Base-by-base conservation (phyloP, 1,140 invertebrate genomes). In the Listronotus bonariensis region DNA sequence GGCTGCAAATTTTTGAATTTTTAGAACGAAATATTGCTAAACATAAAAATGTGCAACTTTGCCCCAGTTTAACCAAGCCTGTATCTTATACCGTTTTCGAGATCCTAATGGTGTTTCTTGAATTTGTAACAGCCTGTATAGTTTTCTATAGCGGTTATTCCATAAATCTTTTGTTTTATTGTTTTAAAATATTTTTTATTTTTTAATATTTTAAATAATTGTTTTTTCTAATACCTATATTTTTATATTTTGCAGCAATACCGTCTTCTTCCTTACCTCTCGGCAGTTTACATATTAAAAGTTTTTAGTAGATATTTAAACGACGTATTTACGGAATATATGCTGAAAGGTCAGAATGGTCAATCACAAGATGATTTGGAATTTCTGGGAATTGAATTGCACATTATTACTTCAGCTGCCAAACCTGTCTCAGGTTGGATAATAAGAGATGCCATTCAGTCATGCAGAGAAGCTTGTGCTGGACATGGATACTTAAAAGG, bases 361-460 rank as follows among this genome's bases (percentile, higher is more conserved):
- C 68, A 80, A 41, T 12, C 55, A 20, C n/a, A 68, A 7, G 74
- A 73, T 11, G 88, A 89, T 9, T 77, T 93, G 66, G 94, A 91
- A 70, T 84, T 88, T 2, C 59, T 77, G 67, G 82, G 82, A 41
- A 72, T 89, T 40, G 96, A 98, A 83, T 89, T 98, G 54, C 96
- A 98, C 80, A 94, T 90, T 10, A 76, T 98, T 57, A 93, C 95
- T n/a, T 96, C 91, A 55, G 88, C 89, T 60, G 86, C 86, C 14
- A 98, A 98, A 82, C 92, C 96, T 0, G 72, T 95, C n/a, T 84
- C 89, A 17, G 88, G 91, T 1, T 98, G 96, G 96, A 82, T 86
- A 0, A 88, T 88, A 46, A 81, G 92, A 45, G 89, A 93, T 79
- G 89, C 88, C 8, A 91, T 96, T 69, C 95, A 97, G 80, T 93